Percentiles rank a stretch among this genome's conserved stretches.
phyloP scores from a whole-genome alignment of 2,797 vertebrate genomes.

The Bovichtus diacanthus region DNA sequence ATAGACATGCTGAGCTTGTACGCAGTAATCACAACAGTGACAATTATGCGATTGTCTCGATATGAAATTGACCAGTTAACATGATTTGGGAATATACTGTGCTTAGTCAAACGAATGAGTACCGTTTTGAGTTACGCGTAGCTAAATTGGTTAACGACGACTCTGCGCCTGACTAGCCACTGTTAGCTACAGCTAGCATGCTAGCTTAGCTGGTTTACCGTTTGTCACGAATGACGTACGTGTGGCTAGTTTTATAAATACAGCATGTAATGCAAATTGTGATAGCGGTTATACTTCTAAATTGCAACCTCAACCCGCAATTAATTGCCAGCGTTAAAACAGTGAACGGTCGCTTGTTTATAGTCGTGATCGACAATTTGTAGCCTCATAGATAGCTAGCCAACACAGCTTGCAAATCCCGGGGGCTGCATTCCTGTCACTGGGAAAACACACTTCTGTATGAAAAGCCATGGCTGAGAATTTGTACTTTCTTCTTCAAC shows the following conservation, averaged over 20 bases:
- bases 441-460: fast-evolving
- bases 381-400: slow-evolving; percentile 3
- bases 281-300: fast-evolving
- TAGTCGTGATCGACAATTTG: not conserved
- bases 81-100: fast-evolving
- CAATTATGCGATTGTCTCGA: not conserved
- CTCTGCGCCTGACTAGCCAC: not conserved
- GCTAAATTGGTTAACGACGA: not conserved
- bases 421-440: not conserved
- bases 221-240: not conserved
- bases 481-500: not conserved
- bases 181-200: slow-evolving; percentile 12
- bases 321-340: not conserved
- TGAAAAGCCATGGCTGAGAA: not conserved
- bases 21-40: not conserved
- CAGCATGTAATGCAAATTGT: fast-evolving
- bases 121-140: no score
- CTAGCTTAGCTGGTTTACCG: slow-evolving; percentile 18
- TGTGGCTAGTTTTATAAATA: not conserved
- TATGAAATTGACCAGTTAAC: fast-evolving
- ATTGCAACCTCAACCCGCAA: fast-evolving
- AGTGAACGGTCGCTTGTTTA: not conserved
- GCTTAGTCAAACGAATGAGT: fast-evolving
- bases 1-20: not conserved
- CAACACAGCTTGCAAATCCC: not conserved